Evolutionary conservation across 2,888 invertebrate species (phyloP), one percentile per base, ranked within the genome.

Genomic region (Anthophora plumipes): DNA sequence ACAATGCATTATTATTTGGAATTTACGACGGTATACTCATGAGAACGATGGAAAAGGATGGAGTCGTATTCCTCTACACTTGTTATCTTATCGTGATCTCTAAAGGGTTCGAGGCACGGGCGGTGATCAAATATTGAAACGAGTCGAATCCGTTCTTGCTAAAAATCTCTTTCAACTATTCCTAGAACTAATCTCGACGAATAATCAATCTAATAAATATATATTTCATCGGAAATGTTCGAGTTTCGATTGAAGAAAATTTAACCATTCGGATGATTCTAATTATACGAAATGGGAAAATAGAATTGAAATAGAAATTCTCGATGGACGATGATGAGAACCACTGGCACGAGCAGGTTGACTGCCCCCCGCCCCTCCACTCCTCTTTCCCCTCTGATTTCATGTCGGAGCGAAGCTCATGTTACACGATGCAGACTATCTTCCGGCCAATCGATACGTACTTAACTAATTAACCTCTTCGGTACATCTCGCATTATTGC

Each of bases 291-390:
- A 79, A 82, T 48, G 57, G 9, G 25, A 43, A 79, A 74, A 63
- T 31, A 17, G 48, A 54, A 80, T 66, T 57, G 39, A 9, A 78
- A 25, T 22, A 9, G 60, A 83, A 87, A 31, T 31, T 31, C 1
- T 4, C 31, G 2, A 31, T 4, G 31, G 4, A 31, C 31, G 31
- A 31, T 1, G 2, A 1, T 92, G 91, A 92, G 91, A 91, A 87
- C 87, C 92, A 84, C 92, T 92, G 92, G 55, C 59, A 73, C 87
- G 89, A 91, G 91, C 92, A 92, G 92, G 91, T 92, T 91, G 91
- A 92, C 91, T 92, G 88, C 87, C 85, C 88, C 84, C 82, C 80
- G 82, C 87, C 77, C 82, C 63, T 72, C 82, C 73, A 67, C 83
- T 63, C 81, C 76, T 85, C 83, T 83, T 80, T 67, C 76, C 83